Evolutionary conservation across 2,888 invertebrate genomes (phyloP), one percentile per base, ranked within the genome.

Genomic region (Suillia variegata): DNA sequence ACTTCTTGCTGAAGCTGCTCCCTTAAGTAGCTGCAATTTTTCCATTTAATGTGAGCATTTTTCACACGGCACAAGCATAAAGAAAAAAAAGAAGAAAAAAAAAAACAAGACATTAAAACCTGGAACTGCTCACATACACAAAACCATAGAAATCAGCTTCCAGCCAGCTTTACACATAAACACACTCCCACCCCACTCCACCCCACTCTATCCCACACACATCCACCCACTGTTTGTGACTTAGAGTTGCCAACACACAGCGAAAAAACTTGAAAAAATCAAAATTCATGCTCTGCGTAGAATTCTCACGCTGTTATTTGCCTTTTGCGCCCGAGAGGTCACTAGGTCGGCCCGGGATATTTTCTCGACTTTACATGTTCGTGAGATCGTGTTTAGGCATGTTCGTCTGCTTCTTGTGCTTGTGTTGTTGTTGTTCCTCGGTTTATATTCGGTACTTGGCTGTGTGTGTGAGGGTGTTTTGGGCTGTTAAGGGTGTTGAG

Each of bases 271-370:
- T n/a, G n/a, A n/a, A n/a, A n/a, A n/a, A 15, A 42, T 20, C 20
- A 48, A 48, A 8, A n/a, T n/a, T n/a, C 6, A 26, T 26, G 5
- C 10, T 38, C n/a, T 38, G 38, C 6, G 38, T n/a, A 48, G 22
- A 18, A 48, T 48, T 18, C 48, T 48, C 48, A 48, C 48, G 48
- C 12, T 48, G 52, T 58, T 67, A 62, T 62, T 67, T 68, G 62
- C 65, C 61, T 50, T 47, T 51, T 64, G 66, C 22, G 60, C 62
- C n/a, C 58, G 72, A 62, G 77, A 81, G 80, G 81, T 81, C 80
- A 81, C 77, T 81, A 80, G 81, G 81, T 81, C 80, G 80, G 78
- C 77, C 80, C 78, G 75, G 79, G 80, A 69, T 70, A 66, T 68
- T 67, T 70, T 38, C n/a, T 38, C 38, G 38, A 3, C 31, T n/a